Base-by-base conservation (phyloP, 2,888 invertebrate genomes). In the Drosophila mettleri region DNA sequence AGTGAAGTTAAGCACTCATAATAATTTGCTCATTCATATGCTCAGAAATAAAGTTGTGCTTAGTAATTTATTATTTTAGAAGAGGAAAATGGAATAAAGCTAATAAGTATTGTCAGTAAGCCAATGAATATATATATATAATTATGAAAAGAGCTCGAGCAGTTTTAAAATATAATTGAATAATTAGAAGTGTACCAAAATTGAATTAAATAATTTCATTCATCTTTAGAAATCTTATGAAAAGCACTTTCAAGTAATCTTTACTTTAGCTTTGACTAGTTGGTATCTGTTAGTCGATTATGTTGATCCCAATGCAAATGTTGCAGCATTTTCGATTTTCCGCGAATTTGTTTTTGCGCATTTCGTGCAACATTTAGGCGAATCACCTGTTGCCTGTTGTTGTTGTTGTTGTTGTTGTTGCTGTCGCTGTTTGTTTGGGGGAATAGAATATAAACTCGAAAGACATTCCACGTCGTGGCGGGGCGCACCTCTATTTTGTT, bases 281-380 rank as follows among this genome's bases (percentile, higher is more conserved):
- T 16, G 64, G 55, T 65, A 61, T 61, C 27, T 59, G n/a, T 0
- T 29, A 29, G 65, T 54, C 34, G 65, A 41, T 5, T 34, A 24
- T 16, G 1, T 6, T 9, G 7, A 16, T 53, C 4, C 3, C 12
- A 22, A 29, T 36, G 24, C 3, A 39, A 69, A 57, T 70, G 49
- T 29, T 64, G 74, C 60, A 58, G 62, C 74, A 67, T 77, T 73
- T 78, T 72, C 58, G 69, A 69, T 79, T 65, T 74, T 69, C 68
- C 64, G 68, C 76, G 74, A 86, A 80, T 88, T 87, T 87, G 69
- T 82, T 87, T 70, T 87, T 85, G 72, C 80, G 69, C 80, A 67
- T 76, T 86, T 88, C 86, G 86, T 83, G 83, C 86, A 80, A 83
- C 80, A 80, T 82, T 82, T 78, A 72, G 83, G 77, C 80, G 73